Evolutionary conservation across 37 sponge, comb jelly and placozoan species (phyloP), one percentile per base, ranked within the genome.

Genomic region (Cladorhizidae sp.): DNA sequence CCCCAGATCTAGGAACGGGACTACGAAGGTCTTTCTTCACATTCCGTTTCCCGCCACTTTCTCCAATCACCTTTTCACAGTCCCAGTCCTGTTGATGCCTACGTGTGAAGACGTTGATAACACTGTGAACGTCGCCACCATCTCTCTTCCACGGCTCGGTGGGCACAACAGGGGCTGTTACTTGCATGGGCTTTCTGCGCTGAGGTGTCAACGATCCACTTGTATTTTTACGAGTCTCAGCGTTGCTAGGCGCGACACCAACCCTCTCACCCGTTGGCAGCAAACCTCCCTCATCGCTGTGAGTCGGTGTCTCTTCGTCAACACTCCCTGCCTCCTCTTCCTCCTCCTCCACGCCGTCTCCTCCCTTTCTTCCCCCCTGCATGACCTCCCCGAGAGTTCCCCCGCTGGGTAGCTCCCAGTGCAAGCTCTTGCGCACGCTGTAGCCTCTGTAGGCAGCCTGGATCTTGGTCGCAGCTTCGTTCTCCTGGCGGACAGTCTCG

Each of bases 361-460:
- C 67, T 0, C 79, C 67, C 40, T 29, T 41, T 45, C 26, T 33
- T 0, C 23, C 36, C 42, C 70, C 40, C 65, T 59, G 32, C 7
- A 63, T 49, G 22, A 25, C 29, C 23, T 15, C 32, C 21, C 57
- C 78, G 15, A 69, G 40, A 49, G 80, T 79, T 21, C 40, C 54
- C 2, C 69, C 80, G 9, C 57, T 67, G 21, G 69, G 80, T 20
- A 69, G 80, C n/a, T 31, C 32, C 80, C 80, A 79, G 3, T 32
- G 36, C 39, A 79, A 35, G 40, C 80, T 79, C 80, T 68, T 74
- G 20, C 83, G 75, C 28, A 87, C 80, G n/a, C 56, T n/a, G 41
- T 87, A 58, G 17, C 92, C 88, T 64, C 85, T 74, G 70, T 67
- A 92, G 32, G 80, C 80, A 36, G 92, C 77, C 70, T 92, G 92